phyloP scores from a whole-genome alignment of 2,888 invertebrate genomes.

The Yponomeuta sedellus region DNA sequence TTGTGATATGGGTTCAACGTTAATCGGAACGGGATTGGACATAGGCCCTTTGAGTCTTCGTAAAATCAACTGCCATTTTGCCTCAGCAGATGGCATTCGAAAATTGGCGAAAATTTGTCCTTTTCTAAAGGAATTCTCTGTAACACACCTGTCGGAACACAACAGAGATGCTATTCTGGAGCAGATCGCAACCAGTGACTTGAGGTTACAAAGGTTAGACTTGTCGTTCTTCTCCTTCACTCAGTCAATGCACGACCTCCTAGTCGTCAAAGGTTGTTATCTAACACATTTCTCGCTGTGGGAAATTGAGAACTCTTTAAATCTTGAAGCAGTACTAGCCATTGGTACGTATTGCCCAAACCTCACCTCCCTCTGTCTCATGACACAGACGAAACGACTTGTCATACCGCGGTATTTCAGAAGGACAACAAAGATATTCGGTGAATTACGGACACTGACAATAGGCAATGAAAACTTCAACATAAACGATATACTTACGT shows the following conservation, averaged over 20 bases:
- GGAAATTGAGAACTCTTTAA: conserved; percentile 63
- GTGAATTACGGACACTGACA: conserved; percentile 50
- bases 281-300: conserved; percentile 65
- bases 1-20: conserved; percentile 67
- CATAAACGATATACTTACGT: conserved; percentile 51
- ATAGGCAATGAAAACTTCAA: conserved; percentile 64
- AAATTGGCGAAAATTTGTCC: conserved; percentile 66
- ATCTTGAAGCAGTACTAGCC: conserved; percentile 51
- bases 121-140: conserved; percentile 53
- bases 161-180: conserved; percentile 64
- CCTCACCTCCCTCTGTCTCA: conserved; percentile 53
- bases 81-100: conserved; percentile 58
- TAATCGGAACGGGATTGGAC: conserved; percentile 49
- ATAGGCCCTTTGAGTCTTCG: conserved; percentile 59
- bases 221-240: conserved; percentile 67
- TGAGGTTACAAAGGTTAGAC: conserved; percentile 52
- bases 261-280: conserved; percentile 55
- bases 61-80: conserved; percentile 67
- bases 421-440: conserved; percentile 49
- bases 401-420: conserved; percentile 50
- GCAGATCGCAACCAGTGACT: conserved; percentile 53
- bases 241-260: conserved; percentile 52
- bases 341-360: conserved; percentile 63
- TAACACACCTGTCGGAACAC: conserved; percentile 62
- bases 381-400: conserved; percentile 60